Conservation (phyloP, 2,888 invertebrate genomes). For the Nudaria mundana region DNA sequence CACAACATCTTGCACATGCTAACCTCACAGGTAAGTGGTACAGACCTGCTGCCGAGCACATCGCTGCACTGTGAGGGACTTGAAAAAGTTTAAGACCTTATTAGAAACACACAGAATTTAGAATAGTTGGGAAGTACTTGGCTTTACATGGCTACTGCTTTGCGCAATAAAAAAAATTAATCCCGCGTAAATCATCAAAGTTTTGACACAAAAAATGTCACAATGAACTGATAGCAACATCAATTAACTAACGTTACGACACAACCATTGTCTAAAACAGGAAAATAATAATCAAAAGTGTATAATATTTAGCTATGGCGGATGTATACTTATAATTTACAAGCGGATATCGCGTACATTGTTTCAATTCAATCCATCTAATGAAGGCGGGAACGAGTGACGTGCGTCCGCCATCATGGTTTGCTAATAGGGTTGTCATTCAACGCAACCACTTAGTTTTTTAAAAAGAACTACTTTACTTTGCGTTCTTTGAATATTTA, state of each 20-base stretch:
- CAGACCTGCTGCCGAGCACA: too few species aligned
- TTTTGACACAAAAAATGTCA: neutral
- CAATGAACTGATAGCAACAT: neutral
- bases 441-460: constrained; percentile 12
- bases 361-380: constrained; percentile 61
- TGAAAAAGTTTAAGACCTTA: too few species aligned
- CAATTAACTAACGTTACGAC: constrained; percentile 15
- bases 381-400: constrained; percentile 58
- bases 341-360: constrained; percentile 52
- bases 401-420: constrained; percentile 45
- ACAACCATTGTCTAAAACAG: constrained; percentile 28
- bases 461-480: neutral
- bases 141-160: too few species aligned
- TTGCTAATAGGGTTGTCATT: constrained; percentile 45
- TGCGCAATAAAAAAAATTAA: neutral
- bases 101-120: too few species aligned
- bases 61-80: too few species aligned
- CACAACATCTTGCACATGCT: too few species aligned
- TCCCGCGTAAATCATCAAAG: neutral
- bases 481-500: neutral
- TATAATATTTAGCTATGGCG: constrained; percentile 35
- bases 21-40: too few species aligned
- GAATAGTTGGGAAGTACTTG: too few species aligned
- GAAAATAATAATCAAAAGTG: constrained; percentile 36
- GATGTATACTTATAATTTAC: constrained; percentile 36